Percentiles rank a stretch among this genome's conserved stretches.
Evolutionary conservation across 2,797 vertebrate genomes (phyloP).

Genomic region (Holocentrus rufus): DNA sequence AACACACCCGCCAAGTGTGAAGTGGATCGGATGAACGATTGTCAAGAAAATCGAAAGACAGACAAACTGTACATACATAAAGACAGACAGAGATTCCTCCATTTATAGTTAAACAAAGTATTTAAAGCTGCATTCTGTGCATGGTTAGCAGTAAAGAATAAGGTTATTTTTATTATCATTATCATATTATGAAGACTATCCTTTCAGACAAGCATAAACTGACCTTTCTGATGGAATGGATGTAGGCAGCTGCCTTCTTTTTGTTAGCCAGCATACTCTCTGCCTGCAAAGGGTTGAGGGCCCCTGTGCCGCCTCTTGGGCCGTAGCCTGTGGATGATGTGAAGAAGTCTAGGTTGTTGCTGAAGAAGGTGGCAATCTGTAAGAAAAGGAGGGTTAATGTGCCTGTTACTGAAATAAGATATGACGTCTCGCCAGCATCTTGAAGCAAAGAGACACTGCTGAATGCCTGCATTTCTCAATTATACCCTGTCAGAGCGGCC

Average conservation of each 20-base stretch:
- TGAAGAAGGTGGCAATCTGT: conserved; percentile 96
- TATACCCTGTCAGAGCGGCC: too few relatives aligned
- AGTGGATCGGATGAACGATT: too few relatives aligned
- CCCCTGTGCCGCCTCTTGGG: conserved; percentile 82
- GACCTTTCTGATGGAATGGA: conserved; percentile 90
- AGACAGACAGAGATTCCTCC: too few relatives aligned
- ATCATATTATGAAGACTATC: too few relatives aligned
- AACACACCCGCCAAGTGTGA: too few relatives aligned
- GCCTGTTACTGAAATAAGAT: neutral
- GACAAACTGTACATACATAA: too few relatives aligned
- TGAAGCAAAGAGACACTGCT: conserved; percentile 15
- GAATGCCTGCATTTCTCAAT: conserved; percentile 3
- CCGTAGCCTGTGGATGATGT: conserved; percentile 87
- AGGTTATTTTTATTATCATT: too few relatives aligned
- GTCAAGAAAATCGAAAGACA: too few relatives aligned
- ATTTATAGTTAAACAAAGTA: too few relatives aligned
- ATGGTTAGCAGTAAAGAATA: too few relatives aligned
- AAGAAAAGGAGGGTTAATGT: conserved; percentile 21
- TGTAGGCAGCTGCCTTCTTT: conserved; percentile 88
- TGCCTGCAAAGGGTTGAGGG: conserved; percentile 89
- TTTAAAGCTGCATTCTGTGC: too few relatives aligned
- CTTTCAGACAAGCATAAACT: conserved; percentile 46
- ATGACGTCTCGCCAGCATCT: conserved; percentile 8
- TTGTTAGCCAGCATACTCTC: conserved; percentile 94
- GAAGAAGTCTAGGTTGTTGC: conserved; percentile 95